phyloP scores from a whole-genome alignment of 2,888 invertebrate genomes.

The Monoplex corrugatus region DNA sequence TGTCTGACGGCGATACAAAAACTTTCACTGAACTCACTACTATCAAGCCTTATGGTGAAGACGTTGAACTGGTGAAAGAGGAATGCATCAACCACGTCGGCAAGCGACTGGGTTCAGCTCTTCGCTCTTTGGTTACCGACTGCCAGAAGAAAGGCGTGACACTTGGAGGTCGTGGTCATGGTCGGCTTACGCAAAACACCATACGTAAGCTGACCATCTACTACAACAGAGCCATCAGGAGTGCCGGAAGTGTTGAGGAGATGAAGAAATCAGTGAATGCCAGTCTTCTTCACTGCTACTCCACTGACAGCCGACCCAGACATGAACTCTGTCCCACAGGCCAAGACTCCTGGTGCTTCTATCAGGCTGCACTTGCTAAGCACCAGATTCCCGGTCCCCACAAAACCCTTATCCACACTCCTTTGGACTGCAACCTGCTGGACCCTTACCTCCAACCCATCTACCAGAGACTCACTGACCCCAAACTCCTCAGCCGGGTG shows the following conservation, averaged over 20 bases:
- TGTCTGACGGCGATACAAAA: constrained; percentile 40
- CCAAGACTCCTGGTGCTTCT: constrained; percentile 49
- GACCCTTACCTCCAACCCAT: constrained; percentile 34
- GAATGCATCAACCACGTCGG: constrained; percentile 49
- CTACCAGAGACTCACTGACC: constrained; percentile 21
- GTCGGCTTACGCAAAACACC: constrained; percentile 25
- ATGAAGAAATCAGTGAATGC: constrained; percentile 45
- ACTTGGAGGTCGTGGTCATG: constrained; percentile 26
- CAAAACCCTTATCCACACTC: constrained; percentile 23
- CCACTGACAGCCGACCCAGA: constrained; percentile 33
- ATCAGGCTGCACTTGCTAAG: background rate
- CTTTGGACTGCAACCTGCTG: constrained; percentile 12
- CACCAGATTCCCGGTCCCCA: constrained; percentile 21
- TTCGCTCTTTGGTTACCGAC: constrained; percentile 40
- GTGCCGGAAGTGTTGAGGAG: constrained; percentile 36
- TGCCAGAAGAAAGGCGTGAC: constrained; percentile 38
- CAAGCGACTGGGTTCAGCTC: constrained; percentile 45
- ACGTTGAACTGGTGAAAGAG: constrained; percentile 32
- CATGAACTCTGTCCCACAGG: constrained; percentile 46
- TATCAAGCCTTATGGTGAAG: constrained; percentile 40
- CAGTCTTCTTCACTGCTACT: constrained; percentile 18
- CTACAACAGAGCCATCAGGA: constrained; percentile 30
- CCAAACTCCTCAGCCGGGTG: background rate
- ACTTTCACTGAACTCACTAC: constrained; percentile 24
- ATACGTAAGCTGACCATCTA: constrained; percentile 36